phyloP scores from a whole-genome alignment of 2,888 invertebrate species.

The Diaprepes abbreviatus region DNA sequence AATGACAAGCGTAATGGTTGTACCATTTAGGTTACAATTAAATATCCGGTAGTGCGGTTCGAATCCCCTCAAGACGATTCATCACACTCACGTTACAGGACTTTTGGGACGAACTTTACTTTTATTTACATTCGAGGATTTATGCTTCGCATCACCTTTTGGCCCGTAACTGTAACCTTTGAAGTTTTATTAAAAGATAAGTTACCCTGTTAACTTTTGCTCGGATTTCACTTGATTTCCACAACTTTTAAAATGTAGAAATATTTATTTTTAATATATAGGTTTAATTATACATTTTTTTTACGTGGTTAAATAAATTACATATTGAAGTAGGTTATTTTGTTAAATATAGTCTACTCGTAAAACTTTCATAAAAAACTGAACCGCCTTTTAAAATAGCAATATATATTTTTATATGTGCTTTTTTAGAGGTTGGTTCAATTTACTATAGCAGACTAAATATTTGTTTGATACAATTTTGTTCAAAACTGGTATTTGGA shows the following conservation, averaged over 20 bases:
- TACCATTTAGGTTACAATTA: slow-evolving; percentile 38
- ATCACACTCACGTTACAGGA: slow-evolving; percentile 20
- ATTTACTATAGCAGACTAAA: too few relatives aligned
- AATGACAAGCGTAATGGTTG: slow-evolving; percentile 18
- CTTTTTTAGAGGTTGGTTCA: too few relatives aligned
- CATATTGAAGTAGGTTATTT: too few relatives aligned
- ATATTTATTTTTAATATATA: neutral
- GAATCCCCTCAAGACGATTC: slow-evolving; percentile 24
- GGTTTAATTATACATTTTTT: too few relatives aligned
- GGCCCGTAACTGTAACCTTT: neutral
- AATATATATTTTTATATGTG: too few relatives aligned
- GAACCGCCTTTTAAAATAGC: too few relatives aligned
- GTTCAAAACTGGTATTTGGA: too few relatives aligned
- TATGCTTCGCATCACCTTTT: slow-evolving; percentile 7
- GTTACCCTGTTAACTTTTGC: neutral
- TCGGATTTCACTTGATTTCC: neutral
- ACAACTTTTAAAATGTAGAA: neutral
- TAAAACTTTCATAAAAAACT: too few relatives aligned
- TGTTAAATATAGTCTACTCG: too few relatives aligned
- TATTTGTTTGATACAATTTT: too few relatives aligned
- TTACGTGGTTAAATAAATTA: too few relatives aligned
- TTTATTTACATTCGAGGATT: slow-evolving; percentile 12
- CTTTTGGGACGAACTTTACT: slow-evolving; percentile 11
- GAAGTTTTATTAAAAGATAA: slow-evolving; percentile 3
- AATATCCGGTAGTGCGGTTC: slow-evolving; percentile 34